Base-by-base conservation (phyloP, 2,113 vertebrate species). In the Erythrolamprus reginae region DNA sequence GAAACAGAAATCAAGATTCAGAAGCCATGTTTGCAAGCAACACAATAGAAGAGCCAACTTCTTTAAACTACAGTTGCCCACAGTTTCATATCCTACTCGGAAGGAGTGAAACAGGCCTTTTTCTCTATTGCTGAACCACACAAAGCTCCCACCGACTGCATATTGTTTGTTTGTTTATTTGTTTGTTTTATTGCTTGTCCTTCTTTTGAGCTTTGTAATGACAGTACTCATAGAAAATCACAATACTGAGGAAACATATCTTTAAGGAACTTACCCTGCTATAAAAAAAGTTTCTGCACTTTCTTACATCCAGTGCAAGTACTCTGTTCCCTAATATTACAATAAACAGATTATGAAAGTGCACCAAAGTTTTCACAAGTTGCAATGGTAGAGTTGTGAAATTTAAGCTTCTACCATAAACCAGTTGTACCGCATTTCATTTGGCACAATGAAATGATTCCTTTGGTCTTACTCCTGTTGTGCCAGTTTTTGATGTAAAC, bases 311-410 rank as follows among this genome's bases (percentile, higher is more conserved):
- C 42, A 87, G 51, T 58, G 1, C 38, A 88, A 38, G 70, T 33
- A n/a, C 42, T 58, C 50, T 19, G n/a, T 38, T 28, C 28, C 85
- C 5, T 88, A 0, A 82, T 89, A 3, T 19, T 92, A 55, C 50
- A 90, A 70, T 56, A 91, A 89, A n/a, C 56, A 91, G 38, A 47
- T 92, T 92, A 89, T 85, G 83, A 48, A 82, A 89, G 12, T 28
- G 4, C 51, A 85, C 33, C 48, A 91, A 45, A 3, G 13, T 86
- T 92, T 83, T 17, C 24, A 88, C 89, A 91, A 26, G 51, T 47
- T 17, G 4, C 47, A 38, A 0, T 53, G 53, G 33, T 15, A 70
- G 17, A 48, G 24, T 89, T 86, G 56, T 61, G 87, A 47, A 70
- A 50, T 53, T 48, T 55, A 51, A 50, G 89, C 93, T 28, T 45